Evolutionary conservation across 2,888 invertebrate species (phyloP).

Genomic region (Julus scanicus): DNA sequence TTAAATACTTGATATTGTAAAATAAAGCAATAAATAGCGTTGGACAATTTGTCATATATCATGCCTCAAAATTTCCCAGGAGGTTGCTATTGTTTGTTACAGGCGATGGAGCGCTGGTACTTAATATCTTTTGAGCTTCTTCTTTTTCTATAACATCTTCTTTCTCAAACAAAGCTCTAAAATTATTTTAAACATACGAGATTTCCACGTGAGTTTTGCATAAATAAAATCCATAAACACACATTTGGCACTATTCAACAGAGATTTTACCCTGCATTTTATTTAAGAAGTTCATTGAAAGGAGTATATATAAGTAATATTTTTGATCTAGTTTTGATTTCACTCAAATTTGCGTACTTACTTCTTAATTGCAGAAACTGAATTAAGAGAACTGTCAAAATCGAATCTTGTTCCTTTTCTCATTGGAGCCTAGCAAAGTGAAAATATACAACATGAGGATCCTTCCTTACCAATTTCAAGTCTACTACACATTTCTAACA

Average conservation of each 20-base stretch:
- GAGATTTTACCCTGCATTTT: slow-evolving; percentile 46
- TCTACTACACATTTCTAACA: not conserved
- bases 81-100: slow-evolving; percentile 68
- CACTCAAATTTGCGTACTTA: slow-evolving; percentile 64
- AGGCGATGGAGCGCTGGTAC: slow-evolving; percentile 67
- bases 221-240: no score
- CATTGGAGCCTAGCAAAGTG: slow-evolving; percentile 72
- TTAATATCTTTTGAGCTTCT: slow-evolving; percentile 61
- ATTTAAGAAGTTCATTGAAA: not conserved
- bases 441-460: slow-evolving; percentile 49
- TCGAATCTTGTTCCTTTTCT: slow-evolving; percentile 83
- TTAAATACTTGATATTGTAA: not conserved
- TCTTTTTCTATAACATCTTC: slow-evolving; percentile 62
- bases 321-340: no score
- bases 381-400: slow-evolving; percentile 79
- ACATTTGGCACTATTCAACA: not conserved
- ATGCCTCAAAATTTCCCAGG: slow-evolving; percentile 83
- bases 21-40: not conserved
- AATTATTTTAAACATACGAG: slow-evolving; percentile 52
- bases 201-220: not conserved
- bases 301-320: no score
- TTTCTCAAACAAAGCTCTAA: slow-evolving; percentile 66
- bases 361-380: slow-evolving; percentile 83
- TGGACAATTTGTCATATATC: not conserved
- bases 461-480: not conserved